These are phyloP conservation scores for human (Homo sapiens) DNA, from an alignment of 2,113 vertebrate genomes.

Conservation along the genomic window DNA sequence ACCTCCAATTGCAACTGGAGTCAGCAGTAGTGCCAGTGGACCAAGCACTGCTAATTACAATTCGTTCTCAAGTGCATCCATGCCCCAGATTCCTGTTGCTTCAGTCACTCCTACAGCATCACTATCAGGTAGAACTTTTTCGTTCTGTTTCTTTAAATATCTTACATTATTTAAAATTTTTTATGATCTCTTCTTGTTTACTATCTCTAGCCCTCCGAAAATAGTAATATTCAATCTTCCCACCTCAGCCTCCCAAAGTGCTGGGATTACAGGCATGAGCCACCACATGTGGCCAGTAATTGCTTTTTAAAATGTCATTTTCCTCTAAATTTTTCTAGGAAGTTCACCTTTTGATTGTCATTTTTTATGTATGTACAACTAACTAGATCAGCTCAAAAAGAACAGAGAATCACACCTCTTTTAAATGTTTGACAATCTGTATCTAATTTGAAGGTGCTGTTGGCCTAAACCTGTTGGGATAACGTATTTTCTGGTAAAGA, in stretches of 20 bases:
- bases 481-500: not conserved
- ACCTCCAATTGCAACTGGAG: constrained; percentile 87
- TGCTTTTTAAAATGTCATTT: not conserved
- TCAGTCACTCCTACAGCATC: constrained; percentile 98
- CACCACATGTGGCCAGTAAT: not conserved
- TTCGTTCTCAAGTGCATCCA: constrained; percentile 95
- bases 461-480: not conserved
- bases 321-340: not conserved
- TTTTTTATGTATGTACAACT: not conserved
- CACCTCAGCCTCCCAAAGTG: no score
- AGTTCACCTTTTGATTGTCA: not conserved
- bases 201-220: not conserved
- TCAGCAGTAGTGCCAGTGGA: constrained; percentile 80
- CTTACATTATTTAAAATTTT: not conserved
- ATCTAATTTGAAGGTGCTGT: not conserved
- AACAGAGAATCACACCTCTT: not conserved
- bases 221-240: no score
- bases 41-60: constrained; percentile 90
- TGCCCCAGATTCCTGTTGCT: constrained; percentile 97
- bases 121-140: constrained; percentile 87
- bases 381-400: not conserved
- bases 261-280: no score
- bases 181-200: not conserved
- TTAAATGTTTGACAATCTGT: not conserved
- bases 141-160: not conserved